A percentile compares a stretch with the other conserved stretches of the same genome.
These are phyloP conservation scores for Spheniscus humboldti DNA, from an alignment of 2,797 vertebrate species.

Conservation along the genomic window DNA sequence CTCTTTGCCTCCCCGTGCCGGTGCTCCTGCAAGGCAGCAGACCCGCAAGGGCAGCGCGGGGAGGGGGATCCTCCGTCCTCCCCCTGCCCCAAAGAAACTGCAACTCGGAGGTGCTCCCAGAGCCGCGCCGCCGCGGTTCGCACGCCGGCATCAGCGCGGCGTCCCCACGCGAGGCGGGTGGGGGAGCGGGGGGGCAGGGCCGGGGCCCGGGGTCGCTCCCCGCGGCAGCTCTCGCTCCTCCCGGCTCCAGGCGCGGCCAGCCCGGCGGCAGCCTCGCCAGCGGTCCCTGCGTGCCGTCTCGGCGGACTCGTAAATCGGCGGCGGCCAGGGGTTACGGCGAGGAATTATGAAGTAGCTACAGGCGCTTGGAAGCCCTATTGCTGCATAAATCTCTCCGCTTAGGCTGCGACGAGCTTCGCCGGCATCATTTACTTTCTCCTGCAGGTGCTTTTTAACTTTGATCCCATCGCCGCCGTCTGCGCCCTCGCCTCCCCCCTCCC, in stretches of 20 bases:
- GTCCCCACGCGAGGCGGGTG: background rate
- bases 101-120: background rate
- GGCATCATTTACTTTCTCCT: slow-evolving; percentile 27
- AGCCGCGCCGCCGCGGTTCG: background rate
- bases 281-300: background rate
- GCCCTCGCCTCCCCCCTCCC: background rate
- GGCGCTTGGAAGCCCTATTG: background rate
- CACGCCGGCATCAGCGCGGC: background rate
- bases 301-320: background rate
- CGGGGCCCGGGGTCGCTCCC: background rate
- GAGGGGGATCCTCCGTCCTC: background rate
- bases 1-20: background rate
- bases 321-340: background rate
- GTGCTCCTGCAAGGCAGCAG: background rate
- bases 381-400: background rate
- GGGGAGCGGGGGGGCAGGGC: background rate
- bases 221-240: background rate
- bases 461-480: background rate
- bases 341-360: background rate
- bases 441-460: slow-evolving; percentile 63
- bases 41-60: background rate
- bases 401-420: background rate
- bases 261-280: background rate
- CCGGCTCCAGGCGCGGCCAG: background rate
- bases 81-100: background rate